Conservation (phyloP, 1,140 invertebrate species). For the Centruroides vittatus region DNA sequence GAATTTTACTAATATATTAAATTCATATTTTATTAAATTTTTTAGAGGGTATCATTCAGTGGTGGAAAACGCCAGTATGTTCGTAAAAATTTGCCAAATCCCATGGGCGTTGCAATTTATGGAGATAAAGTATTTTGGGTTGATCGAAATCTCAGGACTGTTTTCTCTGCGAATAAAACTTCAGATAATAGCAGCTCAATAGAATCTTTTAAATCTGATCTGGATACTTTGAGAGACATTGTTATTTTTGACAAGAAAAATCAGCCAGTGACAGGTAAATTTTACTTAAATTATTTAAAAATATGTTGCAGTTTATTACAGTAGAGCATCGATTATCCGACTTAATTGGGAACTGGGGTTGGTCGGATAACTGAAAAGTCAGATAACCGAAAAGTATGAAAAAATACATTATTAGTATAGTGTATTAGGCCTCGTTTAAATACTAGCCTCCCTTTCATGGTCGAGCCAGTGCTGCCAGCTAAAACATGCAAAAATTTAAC, state of each 20-base stretch:
- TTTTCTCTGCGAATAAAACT: conserved; percentile 43
- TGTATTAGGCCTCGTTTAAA: too few species aligned
- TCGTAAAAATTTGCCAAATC: conserved; percentile 77
- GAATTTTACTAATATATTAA: background rate
- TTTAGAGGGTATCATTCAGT: conserved; percentile 30
- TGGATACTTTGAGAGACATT: conserved; percentile 71
- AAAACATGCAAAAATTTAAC: too few species aligned
- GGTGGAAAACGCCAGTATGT: conserved; percentile 47
- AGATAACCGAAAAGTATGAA: too few species aligned
- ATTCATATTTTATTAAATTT: background rate
- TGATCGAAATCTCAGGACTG: conserved; percentile 75
- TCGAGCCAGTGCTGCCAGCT: too few species aligned
- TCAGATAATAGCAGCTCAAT: conserved; percentile 29
- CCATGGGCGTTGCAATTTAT: conserved; percentile 81
- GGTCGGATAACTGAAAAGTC: too few species aligned
- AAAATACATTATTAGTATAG: too few species aligned
- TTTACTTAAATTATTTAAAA: background rate
- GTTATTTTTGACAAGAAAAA: conserved; percentile 75
- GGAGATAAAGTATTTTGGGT: conserved; percentile 79
- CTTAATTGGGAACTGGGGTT: too few species aligned
- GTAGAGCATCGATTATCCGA: too few species aligned
- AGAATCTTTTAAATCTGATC: conserved; percentile 57
- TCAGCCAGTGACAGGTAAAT: conserved; percentile 44
- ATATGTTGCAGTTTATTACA: too few species aligned
- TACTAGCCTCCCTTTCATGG: too few species aligned